Conservation (phyloP, 2,888 invertebrate species). For the Cheilosia urbana region DNA sequence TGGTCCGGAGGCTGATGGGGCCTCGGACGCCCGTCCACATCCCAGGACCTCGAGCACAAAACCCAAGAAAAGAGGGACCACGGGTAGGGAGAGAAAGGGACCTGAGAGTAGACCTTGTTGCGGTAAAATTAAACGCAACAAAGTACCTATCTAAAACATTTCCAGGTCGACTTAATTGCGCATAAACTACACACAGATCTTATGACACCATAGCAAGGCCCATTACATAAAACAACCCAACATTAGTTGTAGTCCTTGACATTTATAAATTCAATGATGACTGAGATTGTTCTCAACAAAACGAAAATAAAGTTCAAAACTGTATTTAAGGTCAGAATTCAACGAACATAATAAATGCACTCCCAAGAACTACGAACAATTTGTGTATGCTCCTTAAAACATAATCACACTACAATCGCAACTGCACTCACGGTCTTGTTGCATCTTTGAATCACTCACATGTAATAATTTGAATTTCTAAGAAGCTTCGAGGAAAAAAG, state of each 20-base stretch:
- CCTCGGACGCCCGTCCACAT: too few relatives aligned
- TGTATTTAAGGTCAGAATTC: slow-evolving; percentile 22
- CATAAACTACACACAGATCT: too few relatives aligned
- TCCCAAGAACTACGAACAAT: background rate
- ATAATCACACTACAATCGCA: background rate
- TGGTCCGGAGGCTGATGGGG: too few relatives aligned
- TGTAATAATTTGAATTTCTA: slow-evolving; percentile 56
- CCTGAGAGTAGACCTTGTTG: too few relatives aligned
- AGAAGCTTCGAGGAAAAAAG: slow-evolving; percentile 30
- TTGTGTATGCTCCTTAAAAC: background rate
- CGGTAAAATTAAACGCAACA: too few relatives aligned
- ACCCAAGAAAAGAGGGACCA: too few relatives aligned
- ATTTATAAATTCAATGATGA: background rate
- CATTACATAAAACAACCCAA: background rate
- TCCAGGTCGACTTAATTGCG: too few relatives aligned
- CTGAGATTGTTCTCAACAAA: background rate
- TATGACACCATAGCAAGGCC: background rate
- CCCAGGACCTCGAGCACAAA: too few relatives aligned
- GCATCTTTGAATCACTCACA: slow-evolving; percentile 51
- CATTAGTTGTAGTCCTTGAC: background rate
- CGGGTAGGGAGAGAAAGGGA: too few relatives aligned
- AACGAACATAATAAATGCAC: background rate
- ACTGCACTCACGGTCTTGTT: slow-evolving; percentile 9
- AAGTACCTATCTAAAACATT: too few relatives aligned
- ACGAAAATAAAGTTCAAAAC: slow-evolving; percentile 13